Evolutionary conservation across 2,113 vertebrate species (phyloP).

Genomic region (Gnathonemus longibarbis): DNA sequence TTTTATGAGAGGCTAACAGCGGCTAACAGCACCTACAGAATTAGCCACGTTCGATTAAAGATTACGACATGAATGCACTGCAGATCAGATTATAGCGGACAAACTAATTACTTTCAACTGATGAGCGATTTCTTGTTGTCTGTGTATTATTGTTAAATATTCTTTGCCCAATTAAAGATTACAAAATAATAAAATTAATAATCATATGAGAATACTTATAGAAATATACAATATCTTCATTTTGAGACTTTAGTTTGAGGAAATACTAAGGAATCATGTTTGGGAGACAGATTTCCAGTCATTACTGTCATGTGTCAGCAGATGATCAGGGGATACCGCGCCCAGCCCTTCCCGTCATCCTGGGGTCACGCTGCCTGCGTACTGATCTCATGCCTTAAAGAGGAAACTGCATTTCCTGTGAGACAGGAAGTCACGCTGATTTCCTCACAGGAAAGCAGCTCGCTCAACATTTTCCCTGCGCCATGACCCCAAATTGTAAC

Average conservation of each 20-base stretch:
- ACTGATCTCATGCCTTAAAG: neutral
- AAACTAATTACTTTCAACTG: constrained; percentile 12
- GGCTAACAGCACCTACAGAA: constrained; percentile 4
- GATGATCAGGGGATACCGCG: neutral
- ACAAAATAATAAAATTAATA: neutral
- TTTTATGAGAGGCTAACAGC: constrained; percentile 1
- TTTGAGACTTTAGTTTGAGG: neutral
- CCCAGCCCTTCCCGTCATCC: neutral
- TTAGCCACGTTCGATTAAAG: constrained; percentile 22
- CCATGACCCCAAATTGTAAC: neutral
- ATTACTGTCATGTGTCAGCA: neutral
- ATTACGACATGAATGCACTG: constrained; percentile 17
- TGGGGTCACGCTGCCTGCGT: neutral
- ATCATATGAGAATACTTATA: neutral
- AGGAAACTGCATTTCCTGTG: neutral
- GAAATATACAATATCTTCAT: neutral
- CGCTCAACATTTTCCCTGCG: neutral
- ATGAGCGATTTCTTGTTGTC: neutral
- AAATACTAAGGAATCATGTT: neutral
- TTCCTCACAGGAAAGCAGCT: neutral
- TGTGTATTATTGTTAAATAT: neutral
- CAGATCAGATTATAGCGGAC: constrained; percentile 16
- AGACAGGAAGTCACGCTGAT: neutral
- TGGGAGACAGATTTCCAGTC: neutral
- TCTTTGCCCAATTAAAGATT: neutral